phyloP scores from a whole-genome alignment of 1,140 invertebrate genomes.

The Camponotus vicinus region DNA sequence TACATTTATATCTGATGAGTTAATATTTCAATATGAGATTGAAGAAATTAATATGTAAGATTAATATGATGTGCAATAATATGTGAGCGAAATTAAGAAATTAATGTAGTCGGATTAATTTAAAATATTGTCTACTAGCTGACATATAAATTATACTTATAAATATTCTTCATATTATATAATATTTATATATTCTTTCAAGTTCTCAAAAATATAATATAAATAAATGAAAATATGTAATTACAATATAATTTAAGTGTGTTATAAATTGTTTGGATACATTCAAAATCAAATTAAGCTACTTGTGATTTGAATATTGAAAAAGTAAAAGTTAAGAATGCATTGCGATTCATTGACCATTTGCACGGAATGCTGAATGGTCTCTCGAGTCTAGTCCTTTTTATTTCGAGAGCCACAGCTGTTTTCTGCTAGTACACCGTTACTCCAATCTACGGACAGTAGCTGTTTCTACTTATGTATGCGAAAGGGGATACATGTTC shows the following conservation, averaged over 20 bases:
- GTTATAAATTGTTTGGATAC: too few relatives aligned
- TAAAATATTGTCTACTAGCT: not conserved
- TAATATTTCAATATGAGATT: not conserved
- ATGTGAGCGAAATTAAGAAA: too few relatives aligned
- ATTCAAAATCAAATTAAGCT: not conserved
- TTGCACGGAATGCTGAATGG: slow-evolving; percentile 3
- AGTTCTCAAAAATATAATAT: too few relatives aligned
- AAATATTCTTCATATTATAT: too few relatives aligned
- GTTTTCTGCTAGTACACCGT: slow-evolving; percentile 11
- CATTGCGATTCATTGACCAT: slow-evolving; percentile 18
- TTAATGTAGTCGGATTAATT: not conserved
- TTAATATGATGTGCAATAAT: too few relatives aligned
- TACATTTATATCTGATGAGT: too few relatives aligned
- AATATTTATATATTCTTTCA: too few relatives aligned
- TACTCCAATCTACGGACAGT: not conserved
- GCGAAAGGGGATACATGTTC: slow-evolving; percentile 42
- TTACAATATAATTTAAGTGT: too few relatives aligned
- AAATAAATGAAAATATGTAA: too few relatives aligned
- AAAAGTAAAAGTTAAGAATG: not conserved
- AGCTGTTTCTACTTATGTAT: slow-evolving; percentile 52
- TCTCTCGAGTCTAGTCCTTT: not conserved
- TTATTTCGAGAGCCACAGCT: slow-evolving; percentile 34
- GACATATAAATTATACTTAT: too few relatives aligned
- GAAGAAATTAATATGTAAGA: not conserved
- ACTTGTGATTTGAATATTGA: not conserved